Conservation (phyloP, 2,113 vertebrate genomes). For the Phalacrocorax brasilianus region DNA sequence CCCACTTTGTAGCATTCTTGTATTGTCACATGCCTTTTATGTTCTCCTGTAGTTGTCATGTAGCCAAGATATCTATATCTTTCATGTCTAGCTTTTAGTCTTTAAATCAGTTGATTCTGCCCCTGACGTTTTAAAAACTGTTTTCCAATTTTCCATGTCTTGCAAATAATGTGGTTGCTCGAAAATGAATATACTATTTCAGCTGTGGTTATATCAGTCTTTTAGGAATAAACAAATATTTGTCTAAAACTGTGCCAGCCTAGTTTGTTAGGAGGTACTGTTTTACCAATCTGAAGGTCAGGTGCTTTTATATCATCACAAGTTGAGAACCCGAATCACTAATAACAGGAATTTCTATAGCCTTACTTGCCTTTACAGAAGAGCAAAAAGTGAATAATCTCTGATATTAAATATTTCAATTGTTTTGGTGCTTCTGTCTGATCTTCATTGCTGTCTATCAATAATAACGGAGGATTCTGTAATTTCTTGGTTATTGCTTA, state of each 20-base stretch:
- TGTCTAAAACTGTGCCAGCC: neutral
- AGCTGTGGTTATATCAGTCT: neutral
- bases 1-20: neutral
- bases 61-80: neutral
- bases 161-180: neutral
- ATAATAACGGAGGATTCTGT: neutral
- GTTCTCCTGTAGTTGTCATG: neutral
- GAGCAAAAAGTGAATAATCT: neutral
- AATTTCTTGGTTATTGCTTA: slow-evolving; percentile 6
- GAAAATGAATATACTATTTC: neutral
- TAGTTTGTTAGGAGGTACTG: neutral
- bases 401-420: neutral
- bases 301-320: neutral
- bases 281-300: neutral
- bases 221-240: neutral
- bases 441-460: neutral
- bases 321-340: neutral
- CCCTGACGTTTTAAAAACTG: neutral
- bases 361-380: neutral
- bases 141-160: neutral
- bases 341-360: neutral
- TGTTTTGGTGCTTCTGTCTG: neutral
- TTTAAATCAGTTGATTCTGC: neutral
- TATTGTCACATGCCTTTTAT: neutral
- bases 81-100: neutral